Conservation (phyloP, 2,113 vertebrate genomes). For the Nanorana parkeri region DNA sequence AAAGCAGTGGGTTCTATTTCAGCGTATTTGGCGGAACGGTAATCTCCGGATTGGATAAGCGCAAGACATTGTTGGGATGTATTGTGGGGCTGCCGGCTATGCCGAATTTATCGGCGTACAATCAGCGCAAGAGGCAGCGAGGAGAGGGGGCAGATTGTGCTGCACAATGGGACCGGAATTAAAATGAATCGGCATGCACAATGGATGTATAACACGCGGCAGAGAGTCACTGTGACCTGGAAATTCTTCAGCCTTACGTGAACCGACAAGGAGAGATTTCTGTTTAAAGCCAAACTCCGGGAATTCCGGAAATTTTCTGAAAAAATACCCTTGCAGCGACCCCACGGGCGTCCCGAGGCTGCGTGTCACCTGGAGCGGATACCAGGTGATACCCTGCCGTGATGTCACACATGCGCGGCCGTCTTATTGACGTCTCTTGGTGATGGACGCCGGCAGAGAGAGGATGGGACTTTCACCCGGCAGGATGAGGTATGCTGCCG, state of each 20-base stretch:
- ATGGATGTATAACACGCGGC: conserved; percentile 3
- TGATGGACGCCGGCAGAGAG: too few relatives aligned
- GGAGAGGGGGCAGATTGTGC: neutral
- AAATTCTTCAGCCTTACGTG: neutral
- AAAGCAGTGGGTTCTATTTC: conserved; percentile 66
- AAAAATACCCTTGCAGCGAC: too few relatives aligned
- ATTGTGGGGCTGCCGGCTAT: conserved; percentile 2
- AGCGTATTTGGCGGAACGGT: conserved; percentile 6
- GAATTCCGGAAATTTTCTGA: too few relatives aligned
- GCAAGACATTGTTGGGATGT: conserved; percentile 28
- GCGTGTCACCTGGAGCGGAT: too few relatives aligned
- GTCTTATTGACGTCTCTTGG: too few relatives aligned
- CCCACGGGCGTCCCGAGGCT: too few relatives aligned
- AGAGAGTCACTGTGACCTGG: neutral
- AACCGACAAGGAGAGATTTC: too few relatives aligned
- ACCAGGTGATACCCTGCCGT: too few relatives aligned
- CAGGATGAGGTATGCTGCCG: too few relatives aligned
- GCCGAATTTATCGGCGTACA: neutral
- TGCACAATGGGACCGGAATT: neutral
- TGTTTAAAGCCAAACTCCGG: too few relatives aligned
- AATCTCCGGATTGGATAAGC: neutral
- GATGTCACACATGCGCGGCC: too few relatives aligned
- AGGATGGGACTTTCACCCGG: too few relatives aligned
- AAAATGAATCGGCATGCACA: conserved; percentile 24
- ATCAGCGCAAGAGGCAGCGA: neutral